Evolutionary conservation across 1,140 invertebrate genomes (phyloP).

Genomic region (Propsilocerus akamusi): DNA sequence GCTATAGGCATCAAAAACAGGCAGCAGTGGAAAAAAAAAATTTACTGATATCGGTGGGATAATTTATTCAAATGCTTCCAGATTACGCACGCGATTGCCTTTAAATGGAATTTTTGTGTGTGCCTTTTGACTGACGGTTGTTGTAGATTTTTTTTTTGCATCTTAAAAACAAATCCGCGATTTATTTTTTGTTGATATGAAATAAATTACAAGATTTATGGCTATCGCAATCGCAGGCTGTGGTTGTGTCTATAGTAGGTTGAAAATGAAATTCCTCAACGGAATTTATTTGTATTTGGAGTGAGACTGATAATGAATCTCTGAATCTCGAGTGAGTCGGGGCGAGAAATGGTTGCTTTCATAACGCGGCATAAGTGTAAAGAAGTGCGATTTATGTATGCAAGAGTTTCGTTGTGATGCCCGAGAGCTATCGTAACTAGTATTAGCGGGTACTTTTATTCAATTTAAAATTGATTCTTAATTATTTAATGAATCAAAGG

Average conservation of each 20-base stretch:
- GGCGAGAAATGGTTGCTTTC: no score
- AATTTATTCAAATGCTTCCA: slow-evolving; percentile 4
- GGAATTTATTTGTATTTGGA: background rate
- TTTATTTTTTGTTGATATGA: background rate
- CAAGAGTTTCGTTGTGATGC: no score
- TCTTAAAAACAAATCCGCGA: no score
- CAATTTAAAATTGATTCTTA: background rate
- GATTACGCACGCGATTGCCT: background rate
- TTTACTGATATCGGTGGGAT: background rate
- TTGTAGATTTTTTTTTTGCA: background rate
- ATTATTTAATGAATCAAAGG: slow-evolving; percentile 4
- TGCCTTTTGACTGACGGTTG: background rate
- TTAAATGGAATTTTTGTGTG: background rate
- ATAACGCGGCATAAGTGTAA: no score
- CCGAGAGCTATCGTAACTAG: background rate
- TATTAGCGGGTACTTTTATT: background rate
- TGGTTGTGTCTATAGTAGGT: no score
- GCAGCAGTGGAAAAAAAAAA: no score
- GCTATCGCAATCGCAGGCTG: background rate
- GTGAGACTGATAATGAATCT: no score
- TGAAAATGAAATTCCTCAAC: background rate
- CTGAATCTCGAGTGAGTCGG: no score
- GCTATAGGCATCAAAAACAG: no score
- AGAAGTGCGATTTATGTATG: no score
- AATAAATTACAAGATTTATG: background rate